These are phyloP conservation scores for Atta colombica DNA, from an alignment of 1,140 invertebrate genomes.

Conservation along the genomic window DNA sequence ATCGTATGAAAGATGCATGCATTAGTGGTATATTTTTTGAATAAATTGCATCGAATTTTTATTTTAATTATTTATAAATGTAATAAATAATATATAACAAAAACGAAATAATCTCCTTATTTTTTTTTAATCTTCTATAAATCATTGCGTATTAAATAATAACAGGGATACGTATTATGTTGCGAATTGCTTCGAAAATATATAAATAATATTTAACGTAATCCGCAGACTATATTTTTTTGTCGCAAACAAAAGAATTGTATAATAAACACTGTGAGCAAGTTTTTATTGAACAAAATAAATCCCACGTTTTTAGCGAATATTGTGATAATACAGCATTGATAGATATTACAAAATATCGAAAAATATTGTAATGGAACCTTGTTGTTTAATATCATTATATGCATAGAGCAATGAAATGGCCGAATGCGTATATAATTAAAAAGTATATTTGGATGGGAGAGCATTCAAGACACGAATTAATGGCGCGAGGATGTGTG, in stretches of 20 bases:
- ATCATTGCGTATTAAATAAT: neutral
- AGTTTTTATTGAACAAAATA: constrained; percentile 17
- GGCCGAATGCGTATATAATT: constrained; percentile 24
- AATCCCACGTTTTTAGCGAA: constrained; percentile 2
- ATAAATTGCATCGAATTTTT: neutral
- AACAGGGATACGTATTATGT: neutral
- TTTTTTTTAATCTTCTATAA: neutral
- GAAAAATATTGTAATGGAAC: constrained; percentile 21
- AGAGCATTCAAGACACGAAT: constrained; percentile 40
- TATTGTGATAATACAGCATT: neutral
- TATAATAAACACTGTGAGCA: neutral
- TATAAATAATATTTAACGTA: neutral
- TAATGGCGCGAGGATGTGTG: constrained; percentile 53
- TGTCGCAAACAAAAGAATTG: neutral
- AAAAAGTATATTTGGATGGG: constrained; percentile 44
- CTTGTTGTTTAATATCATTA: constrained; percentile 4
- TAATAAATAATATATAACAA: neutral
- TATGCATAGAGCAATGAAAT: neutral
- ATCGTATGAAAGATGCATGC: neutral
- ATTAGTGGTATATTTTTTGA: neutral
- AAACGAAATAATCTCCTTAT: neutral
- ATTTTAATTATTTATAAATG: neutral
- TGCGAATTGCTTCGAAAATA: neutral
- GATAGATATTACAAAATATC: neutral
- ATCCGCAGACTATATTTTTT: constrained; percentile 2